Evolutionary conservation across 2,113 vertebrate genomes (phyloP).

Genomic region (Trematomus loennbergii): DNA sequence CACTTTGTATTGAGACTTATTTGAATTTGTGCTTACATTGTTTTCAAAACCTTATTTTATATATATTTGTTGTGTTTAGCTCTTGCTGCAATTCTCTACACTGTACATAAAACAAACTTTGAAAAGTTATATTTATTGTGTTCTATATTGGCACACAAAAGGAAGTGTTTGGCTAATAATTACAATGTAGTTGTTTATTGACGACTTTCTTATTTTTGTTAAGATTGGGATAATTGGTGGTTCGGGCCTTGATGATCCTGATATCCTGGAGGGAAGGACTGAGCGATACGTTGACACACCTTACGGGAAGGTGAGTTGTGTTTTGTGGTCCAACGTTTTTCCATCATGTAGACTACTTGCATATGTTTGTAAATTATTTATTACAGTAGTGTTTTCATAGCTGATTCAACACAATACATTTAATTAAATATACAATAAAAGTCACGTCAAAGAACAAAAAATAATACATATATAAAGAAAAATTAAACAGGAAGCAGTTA

Average conservation of each 20-base stretch:
- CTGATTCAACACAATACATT: too few relatives aligned
- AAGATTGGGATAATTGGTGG: constrained; percentile 98
- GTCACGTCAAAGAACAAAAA: too few relatives aligned
- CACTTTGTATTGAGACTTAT: too few relatives aligned
- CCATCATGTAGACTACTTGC: not conserved
- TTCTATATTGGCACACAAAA: not conserved
- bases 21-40: too few relatives aligned
- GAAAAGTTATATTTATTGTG: not conserved
- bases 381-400: not conserved
- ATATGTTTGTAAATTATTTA: not conserved
- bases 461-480: too few relatives aligned
- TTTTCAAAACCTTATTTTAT: too few relatives aligned
- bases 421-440: too few relatives aligned
- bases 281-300: constrained; percentile 96
- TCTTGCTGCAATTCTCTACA: not conserved
- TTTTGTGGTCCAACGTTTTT: not conserved
- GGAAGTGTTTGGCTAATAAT: not conserved
- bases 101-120: not conserved
- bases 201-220: not conserved
- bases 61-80: too few relatives aligned
- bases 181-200: not conserved
- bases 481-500: too few relatives aligned
- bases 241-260: constrained; percentile 94
- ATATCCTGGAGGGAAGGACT: constrained; percentile 94
- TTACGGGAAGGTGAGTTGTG: constrained; percentile 91